Conservation (phyloP, 2,888 invertebrate genomes). For the Epicampocera succincta region DNA sequence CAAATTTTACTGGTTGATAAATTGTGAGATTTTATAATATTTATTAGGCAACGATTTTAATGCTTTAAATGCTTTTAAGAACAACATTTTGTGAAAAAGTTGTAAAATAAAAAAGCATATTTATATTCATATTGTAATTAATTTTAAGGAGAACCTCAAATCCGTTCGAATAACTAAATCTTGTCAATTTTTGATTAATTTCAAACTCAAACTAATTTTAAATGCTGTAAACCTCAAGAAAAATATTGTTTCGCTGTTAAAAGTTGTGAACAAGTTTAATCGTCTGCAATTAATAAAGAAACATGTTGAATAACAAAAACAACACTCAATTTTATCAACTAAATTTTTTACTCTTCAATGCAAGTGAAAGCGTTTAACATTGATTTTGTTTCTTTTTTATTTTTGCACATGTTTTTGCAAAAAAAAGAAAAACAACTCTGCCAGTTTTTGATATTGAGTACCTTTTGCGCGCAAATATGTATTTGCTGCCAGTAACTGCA, state of each 20-base stretch:
- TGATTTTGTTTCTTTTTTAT: conserved; percentile 20
- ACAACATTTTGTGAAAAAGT: no score
- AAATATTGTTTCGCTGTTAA: background rate
- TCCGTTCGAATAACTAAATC: no score
- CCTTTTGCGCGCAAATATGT: conserved; percentile 42
- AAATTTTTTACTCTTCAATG: conserved; percentile 34
- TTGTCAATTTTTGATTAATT: background rate
- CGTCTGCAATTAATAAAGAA: conserved; percentile 4
- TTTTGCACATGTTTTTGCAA: conserved; percentile 34
- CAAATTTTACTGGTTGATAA: no score
- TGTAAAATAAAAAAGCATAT: no score
- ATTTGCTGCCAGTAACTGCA: conserved; percentile 22
- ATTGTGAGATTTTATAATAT: no score
- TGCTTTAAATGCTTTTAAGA: no score
- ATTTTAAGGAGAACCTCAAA: no score
- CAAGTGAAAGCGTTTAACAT: conserved; percentile 66
- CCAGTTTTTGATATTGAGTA: conserved; percentile 38
- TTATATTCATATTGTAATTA: no score
- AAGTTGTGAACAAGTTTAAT: conserved; percentile 5
- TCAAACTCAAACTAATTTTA: background rate
- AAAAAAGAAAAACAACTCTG: conserved; percentile 21
- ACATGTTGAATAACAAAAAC: background rate
- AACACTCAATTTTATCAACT: conserved; percentile 4
- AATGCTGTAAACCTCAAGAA: background rate
- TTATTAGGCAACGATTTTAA: no score